Conservation (phyloP, 1,140 invertebrate genomes). For the Cydia pomonella region DNA sequence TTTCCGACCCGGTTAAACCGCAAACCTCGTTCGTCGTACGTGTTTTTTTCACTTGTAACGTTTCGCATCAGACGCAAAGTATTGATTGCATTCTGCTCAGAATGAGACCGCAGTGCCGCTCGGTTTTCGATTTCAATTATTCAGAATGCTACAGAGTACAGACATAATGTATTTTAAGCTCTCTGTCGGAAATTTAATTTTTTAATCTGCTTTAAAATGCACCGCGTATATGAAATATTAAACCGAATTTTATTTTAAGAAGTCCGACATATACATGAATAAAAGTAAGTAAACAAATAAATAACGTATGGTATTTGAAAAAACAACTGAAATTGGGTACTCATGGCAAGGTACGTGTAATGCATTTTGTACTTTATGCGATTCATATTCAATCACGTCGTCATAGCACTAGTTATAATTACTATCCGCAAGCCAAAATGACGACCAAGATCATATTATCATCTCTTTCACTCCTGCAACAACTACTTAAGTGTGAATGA, state of each 20-base stretch:
- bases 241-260: neutral
- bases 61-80: constrained; percentile 51
- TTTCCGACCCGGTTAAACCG: constrained; percentile 1
- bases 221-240: neutral
- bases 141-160: constrained; percentile 34
- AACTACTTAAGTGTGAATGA: too few relatives aligned
- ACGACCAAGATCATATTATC: too few relatives aligned
- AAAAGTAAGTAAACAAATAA: neutral
- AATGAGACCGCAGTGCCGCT: constrained; percentile 51
- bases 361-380: too few relatives aligned
- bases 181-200: constrained; percentile 50
- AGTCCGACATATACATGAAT: neutral
- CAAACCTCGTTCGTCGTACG: neutral
- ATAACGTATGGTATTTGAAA: neutral
- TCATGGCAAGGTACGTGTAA: too few relatives aligned
- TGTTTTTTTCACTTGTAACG: constrained; percentile 22
- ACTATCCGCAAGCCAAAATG: too few relatives aligned
- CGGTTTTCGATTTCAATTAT: constrained; percentile 61
- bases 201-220: constrained; percentile 45
- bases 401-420: too few relatives aligned
- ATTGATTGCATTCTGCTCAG: constrained; percentile 65
- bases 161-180: constrained; percentile 29
- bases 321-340: too few relatives aligned
- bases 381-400: too few relatives aligned
- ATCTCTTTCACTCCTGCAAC: too few relatives aligned